phyloP scores from a whole-genome alignment of 1,140 invertebrate species.

The Drosophila burlai region DNA sequence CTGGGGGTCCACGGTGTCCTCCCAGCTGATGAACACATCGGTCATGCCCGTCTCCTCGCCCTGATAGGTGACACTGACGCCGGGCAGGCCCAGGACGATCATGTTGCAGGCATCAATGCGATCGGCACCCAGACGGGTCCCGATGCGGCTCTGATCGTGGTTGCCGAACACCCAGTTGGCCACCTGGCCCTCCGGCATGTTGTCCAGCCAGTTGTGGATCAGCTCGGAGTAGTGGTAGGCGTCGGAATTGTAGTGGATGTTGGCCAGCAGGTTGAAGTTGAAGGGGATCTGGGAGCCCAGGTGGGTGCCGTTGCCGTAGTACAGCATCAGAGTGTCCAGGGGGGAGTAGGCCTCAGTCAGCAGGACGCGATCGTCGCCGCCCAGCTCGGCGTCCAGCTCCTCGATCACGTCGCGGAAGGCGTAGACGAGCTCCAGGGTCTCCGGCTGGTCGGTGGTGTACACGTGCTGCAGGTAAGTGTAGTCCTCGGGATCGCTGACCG shows the following conservation, averaged over 20 bases:
- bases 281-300: conserved; percentile 89
- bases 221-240: conserved; percentile 87
- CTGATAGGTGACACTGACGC: conserved; percentile 90
- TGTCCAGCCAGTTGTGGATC: conserved; percentile 87
- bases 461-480: conserved; percentile 88
- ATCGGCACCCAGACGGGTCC: conserved; percentile 87
- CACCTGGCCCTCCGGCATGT: conserved; percentile 86
- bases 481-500: conserved; percentile 78
- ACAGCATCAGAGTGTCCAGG: conserved; percentile 87
- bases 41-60: conserved; percentile 94
- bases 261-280: conserved; percentile 88
- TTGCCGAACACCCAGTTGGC: conserved; percentile 90
- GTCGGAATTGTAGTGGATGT: conserved; percentile 86
- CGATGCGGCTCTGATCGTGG: conserved; percentile 88
- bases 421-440: conserved; percentile 87
- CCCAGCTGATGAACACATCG: conserved; percentile 87
- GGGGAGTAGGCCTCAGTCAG: conserved; percentile 90
- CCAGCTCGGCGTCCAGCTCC: conserved; percentile 83
- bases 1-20: conserved; percentile 85
- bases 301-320: conserved; percentile 87
- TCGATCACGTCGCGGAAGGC: conserved; percentile 86
- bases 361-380: conserved; percentile 87
- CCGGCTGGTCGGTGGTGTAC: conserved; percentile 87
- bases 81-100: conserved; percentile 89
- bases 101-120: conserved; percentile 89